A percentile compares a stretch with the other conserved stretches of the same genome.
Conservation (phyloP, 2,888 invertebrate species). For the Escarpia spicata region DNA sequence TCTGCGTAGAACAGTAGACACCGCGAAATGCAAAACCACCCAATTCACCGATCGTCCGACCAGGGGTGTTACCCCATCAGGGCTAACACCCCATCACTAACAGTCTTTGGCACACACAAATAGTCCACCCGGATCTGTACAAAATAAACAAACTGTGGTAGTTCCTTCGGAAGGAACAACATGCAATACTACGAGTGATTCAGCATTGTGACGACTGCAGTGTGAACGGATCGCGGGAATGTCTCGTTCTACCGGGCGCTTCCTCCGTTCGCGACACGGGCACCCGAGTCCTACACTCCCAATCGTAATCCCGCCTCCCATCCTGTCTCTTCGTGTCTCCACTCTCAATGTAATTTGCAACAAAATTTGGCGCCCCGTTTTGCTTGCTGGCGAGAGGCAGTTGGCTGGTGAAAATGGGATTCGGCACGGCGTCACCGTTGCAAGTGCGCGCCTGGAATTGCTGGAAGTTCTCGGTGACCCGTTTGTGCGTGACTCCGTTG, state of each 20-base stretch:
- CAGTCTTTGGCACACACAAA: neutral
- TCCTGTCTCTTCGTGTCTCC: neutral
- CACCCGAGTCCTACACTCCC: neutral
- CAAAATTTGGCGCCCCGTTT: neutral
- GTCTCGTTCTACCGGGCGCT: neutral
- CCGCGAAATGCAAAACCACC: slow-evolving; percentile 1
- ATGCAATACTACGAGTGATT: neutral
- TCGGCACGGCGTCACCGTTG: neutral
- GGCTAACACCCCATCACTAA: neutral
- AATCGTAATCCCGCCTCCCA: neutral
- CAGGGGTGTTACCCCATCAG: neutral
- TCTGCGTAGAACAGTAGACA: neutral
- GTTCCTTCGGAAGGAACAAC: neutral
- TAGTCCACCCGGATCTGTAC: neutral
- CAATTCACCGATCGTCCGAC: neutral
- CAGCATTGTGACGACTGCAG: neutral
- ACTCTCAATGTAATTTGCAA: neutral
- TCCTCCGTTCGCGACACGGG: neutral
- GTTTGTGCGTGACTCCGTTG: neutral
- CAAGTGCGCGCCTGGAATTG: neutral
- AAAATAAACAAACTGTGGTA: neutral
- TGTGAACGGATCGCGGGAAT: neutral
- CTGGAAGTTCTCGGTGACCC: neutral
- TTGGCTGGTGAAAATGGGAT: neutral
- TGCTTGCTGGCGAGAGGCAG: neutral